Evolutionary conservation across 2,113 vertebrate species (phyloP).

Genomic region (Amphilophus citrinellus): DNA sequence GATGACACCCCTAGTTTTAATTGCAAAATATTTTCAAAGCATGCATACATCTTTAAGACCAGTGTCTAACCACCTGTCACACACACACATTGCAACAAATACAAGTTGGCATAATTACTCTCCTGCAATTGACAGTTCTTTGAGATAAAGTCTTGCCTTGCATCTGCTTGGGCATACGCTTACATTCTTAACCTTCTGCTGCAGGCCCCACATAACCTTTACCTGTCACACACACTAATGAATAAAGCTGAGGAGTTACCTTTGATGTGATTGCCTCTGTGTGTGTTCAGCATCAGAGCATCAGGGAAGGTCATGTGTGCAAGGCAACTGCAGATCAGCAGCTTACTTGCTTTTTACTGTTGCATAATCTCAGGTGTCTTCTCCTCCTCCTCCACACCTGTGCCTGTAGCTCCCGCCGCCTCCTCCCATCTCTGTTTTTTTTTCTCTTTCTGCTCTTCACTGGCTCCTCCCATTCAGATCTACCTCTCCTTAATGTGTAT

Average conservation of each 20-base stretch:
- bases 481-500: neutral
- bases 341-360: slow-evolving; percentile 49
- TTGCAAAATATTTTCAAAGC: neutral
- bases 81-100: neutral
- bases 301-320: slow-evolving; percentile 41
- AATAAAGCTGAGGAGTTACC: neutral
- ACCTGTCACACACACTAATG: neutral
- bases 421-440: neutral
- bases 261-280: neutral
- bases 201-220: neutral
- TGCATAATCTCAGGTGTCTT: slow-evolving; percentile 48
- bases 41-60: neutral
- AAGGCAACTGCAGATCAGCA: slow-evolving; percentile 38
- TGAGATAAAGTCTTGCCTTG: neutral
- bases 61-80: neutral
- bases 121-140: neutral
- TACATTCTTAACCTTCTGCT: neutral
- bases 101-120: neutral
- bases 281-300: slow-evolving; percentile 19
- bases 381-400: neutral
- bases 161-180: too few relatives aligned
- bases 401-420: neutral
- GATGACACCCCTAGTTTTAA: neutral
- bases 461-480: neutral
- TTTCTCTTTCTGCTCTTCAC: neutral